Evolutionary conservation across 2,113 vertebrate species (phyloP).

Genomic region (Sterna hirundo): DNA sequence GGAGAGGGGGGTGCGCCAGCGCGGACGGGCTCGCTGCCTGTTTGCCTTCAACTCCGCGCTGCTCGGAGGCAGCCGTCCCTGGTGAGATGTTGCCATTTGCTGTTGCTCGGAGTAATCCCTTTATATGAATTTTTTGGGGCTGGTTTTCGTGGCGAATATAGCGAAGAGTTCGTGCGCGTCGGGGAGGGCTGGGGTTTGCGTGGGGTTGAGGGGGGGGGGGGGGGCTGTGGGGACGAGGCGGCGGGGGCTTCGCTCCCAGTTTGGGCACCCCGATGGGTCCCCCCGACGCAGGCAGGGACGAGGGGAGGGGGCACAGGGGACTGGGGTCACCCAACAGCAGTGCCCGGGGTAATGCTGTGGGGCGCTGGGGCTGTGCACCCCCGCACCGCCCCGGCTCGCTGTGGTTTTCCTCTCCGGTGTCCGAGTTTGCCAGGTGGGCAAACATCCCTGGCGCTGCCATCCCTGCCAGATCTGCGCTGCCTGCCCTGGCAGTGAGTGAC

Average conservation of each 20-base stretch:
- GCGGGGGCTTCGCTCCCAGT: background rate
- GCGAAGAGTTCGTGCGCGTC: background rate
- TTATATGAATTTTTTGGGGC: background rate
- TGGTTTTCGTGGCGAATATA: background rate
- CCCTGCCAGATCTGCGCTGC: background rate
- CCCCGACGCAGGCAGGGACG: background rate
- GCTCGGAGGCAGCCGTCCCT: background rate
- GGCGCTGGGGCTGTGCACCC: background rate
- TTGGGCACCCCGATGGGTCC: background rate
- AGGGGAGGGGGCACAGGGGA: background rate
- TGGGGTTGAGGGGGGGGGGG: background rate
- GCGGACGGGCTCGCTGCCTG: background rate
- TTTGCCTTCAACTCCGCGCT: background rate
- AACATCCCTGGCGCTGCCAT: background rate
- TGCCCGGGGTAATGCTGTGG: background rate
- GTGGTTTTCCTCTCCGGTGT: background rate
- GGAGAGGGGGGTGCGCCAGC: background rate
- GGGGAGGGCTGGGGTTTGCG: background rate
- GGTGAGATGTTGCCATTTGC: background rate
- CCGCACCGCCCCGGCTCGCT: fast-evolving
- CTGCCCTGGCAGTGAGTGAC: constrained; percentile 26
- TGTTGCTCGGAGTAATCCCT: constrained; percentile 10
- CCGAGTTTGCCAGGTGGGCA: background rate
- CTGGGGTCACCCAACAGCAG: background rate
- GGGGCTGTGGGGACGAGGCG: background rate